A percentile compares a stretch with the other conserved stretches of the same genome.
phyloP scores from a whole-genome alignment of 2,113 vertebrate genomes.

The Tauraco erythrolophus region DNA sequence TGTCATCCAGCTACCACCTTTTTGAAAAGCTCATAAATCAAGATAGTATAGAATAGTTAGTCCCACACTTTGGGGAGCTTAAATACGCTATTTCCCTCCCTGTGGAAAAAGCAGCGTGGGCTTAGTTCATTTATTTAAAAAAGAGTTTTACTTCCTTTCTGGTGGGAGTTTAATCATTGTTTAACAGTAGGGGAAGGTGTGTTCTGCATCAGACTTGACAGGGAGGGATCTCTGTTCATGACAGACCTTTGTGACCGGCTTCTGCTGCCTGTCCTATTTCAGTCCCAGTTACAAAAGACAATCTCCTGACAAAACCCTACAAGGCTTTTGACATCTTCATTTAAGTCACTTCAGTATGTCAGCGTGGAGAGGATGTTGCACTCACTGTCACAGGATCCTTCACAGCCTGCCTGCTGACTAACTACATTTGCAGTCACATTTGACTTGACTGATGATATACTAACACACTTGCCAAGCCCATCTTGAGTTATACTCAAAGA shows the following conservation, averaged over 20 bases:
- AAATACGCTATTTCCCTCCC: not conserved
- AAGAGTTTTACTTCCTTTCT: not conserved
- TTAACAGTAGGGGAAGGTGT: not conserved
- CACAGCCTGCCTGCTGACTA: not conserved
- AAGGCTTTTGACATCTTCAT: not conserved
- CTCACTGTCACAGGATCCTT: not conserved
- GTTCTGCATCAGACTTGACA: not conserved
- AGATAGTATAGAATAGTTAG: not conserved
- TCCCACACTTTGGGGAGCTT: not conserved
- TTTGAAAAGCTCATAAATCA: not conserved
- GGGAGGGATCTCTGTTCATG: not conserved
- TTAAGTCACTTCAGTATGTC: not conserved
- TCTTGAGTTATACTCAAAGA: not conserved
- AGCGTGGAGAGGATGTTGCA: not conserved
- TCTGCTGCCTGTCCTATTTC: not conserved
- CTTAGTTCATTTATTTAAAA: not conserved
- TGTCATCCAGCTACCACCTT: not conserved
- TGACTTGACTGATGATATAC: not conserved
- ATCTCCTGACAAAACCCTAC: not conserved
- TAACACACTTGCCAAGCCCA: not conserved
- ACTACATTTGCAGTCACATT: not conserved
- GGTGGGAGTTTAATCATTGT: not conserved
- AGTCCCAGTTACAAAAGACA: not conserved
- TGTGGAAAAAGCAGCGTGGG: not conserved
- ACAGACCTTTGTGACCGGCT: not conserved